Evolutionary conservation across 2,888 invertebrate genomes (phyloP), one percentile per base, ranked within the genome.

Genomic region (Caprella mutica): DNA sequence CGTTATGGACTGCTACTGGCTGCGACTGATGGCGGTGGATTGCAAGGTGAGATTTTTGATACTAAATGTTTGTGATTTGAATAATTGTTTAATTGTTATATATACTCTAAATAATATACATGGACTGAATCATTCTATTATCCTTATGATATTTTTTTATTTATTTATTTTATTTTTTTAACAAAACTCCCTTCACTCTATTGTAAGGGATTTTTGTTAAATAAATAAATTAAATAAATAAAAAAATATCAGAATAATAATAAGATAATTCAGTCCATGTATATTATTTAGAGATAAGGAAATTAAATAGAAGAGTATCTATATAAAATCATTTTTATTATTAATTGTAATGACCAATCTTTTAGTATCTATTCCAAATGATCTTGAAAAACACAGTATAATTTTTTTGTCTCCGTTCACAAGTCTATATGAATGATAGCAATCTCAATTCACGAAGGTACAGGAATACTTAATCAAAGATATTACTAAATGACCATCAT

Each of bases 1-100:
- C 68, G 70, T 39, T 72, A 72, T 62, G 69, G 69, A 43, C 70
- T 71, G 29, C 70, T 70, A 63, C 69, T 70, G 43, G 70, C 69
- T 27, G 70, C 70, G 19, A 69, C 68, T 50, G 70, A 70, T 61
- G 70, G 70, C 12, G 70, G 70, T 12, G 70, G 69, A n/a, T 65
- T 69, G 35, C 69, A 70, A 66, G 69, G 69, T 67, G 53, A 55
- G 52, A 52, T 8, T 6, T 14, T 17, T 9, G 23, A 12, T 14
- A 12, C 8, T 17, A 23, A 23, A n/a, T 6, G 19, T 23, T n/a
- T 39, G 8, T 8, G 19, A n/a, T 6, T n/a, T n/a, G n/a, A n/a
- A n/a, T n/a, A n/a, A n/a, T n/a, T n/a, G n/a, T n/a, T 38, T 17
- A 17, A 38, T 38, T 17, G n/a, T 17, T 38, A 38, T 38, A 38